phyloP scores from a whole-genome alignment of 2,113 vertebrate species.

The Oxygymnocypris stewartii region DNA sequence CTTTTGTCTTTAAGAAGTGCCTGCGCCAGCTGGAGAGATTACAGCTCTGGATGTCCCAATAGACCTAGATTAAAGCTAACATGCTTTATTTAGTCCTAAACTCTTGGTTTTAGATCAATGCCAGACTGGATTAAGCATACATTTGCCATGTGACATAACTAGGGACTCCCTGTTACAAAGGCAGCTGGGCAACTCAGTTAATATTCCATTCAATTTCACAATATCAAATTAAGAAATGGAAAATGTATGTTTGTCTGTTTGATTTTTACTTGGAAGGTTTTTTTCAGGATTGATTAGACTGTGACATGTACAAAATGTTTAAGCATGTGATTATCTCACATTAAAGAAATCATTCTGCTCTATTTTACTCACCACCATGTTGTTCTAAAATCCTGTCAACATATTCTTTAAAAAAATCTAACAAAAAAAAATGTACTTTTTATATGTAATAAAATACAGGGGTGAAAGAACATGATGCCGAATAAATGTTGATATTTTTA shows the following conservation, averaged over 20 bases:
- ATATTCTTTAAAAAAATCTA: neutral
- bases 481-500: neutral
- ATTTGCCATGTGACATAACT: conserved; percentile 24
- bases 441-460: neutral
- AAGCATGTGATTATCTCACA: neutral
- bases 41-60: conserved; percentile 51
- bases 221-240: neutral
- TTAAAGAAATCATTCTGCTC: neutral
- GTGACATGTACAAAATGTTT: no score
- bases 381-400: neutral
- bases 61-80: conserved; percentile 69
- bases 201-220: conserved; percentile 30
- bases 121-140: conserved; percentile 61
- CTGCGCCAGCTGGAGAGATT: conserved; percentile 46
- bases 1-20: neutral
- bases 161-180: conserved; percentile 36
- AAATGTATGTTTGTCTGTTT: neutral
- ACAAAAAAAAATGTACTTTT: no score
- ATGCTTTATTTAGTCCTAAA: conserved; percentile 63
- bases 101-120: conserved; percentile 67
- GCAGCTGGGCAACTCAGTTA: conserved; percentile 18
- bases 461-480: neutral
- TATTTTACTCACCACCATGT: neutral
- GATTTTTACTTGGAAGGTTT: neutral
- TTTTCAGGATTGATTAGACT: neutral